Percentiles rank a stretch among this genome's conserved stretches.
Conservation (phyloP, 2,113 vertebrate genomes). For the Cebidichthys violaceus region DNA sequence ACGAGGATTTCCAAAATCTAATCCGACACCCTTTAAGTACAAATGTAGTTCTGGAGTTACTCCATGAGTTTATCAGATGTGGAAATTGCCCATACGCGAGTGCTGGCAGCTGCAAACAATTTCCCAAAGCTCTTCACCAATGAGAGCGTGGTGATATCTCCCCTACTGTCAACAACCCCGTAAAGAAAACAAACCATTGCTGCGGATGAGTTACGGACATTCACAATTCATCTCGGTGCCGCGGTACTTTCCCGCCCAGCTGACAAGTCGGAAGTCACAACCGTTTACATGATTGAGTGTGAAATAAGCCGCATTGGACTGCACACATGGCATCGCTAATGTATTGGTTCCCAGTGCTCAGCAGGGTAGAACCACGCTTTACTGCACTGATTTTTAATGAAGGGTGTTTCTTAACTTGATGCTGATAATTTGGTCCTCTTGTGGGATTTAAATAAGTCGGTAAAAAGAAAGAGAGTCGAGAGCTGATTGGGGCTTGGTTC, state of each 20-base stretch:
- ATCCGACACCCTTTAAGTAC: background rate
- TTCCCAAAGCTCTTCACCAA: constrained; percentile 26
- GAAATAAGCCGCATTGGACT: constrained; percentile 24
- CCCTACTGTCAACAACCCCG: constrained; percentile 5
- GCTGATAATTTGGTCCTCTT: constrained; percentile 28
- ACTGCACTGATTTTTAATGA: constrained; percentile 27
- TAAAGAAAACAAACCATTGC: constrained; percentile 48
- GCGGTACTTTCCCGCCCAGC: background rate
- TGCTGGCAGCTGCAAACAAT: constrained; percentile 43
- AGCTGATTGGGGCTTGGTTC: constrained; percentile 31
- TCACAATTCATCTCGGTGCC: constrained; percentile 43
- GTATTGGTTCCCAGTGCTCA: constrained; percentile 2
- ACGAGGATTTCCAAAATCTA: background rate
- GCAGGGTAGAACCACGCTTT: constrained; percentile 1
- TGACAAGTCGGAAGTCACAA: constrained; percentile 39
- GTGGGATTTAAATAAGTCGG: constrained; percentile 12
- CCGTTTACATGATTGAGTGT: constrained; percentile 34
- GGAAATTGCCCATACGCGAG: background rate
- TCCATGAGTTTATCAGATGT: background rate
- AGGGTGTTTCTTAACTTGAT: constrained; percentile 22
- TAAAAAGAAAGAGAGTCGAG: background rate
- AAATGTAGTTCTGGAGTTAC: background rate
- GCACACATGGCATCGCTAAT: constrained; percentile 19
- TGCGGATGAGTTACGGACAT: constrained; percentile 15
- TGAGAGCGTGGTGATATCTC: constrained; percentile 10